Evolutionary conservation across 2,113 vertebrate genomes (phyloP).

Genomic region (Sialia sialis): DNA sequence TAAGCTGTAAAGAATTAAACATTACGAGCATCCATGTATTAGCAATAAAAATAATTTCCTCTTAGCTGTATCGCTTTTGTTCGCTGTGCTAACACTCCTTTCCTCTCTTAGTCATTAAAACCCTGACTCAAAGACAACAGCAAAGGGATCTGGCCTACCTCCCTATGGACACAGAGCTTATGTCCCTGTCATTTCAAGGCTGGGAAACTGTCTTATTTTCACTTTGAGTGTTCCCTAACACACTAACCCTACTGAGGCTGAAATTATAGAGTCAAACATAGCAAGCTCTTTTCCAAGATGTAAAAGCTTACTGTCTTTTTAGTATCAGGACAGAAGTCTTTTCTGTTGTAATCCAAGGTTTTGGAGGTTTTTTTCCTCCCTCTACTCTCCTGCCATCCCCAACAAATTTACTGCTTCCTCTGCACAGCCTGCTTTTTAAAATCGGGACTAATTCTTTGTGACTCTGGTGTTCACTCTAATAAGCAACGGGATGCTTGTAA

Average conservation of each 20-base stretch:
- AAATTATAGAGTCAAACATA: not conserved
- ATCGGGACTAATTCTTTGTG: not conserved
- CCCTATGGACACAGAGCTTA: slow-evolving; percentile 18
- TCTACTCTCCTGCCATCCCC: not conserved
- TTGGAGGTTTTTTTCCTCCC: not conserved
- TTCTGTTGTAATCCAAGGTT: not conserved
- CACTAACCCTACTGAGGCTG: not conserved
- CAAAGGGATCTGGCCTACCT: slow-evolving; percentile 4
- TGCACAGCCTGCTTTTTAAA: not conserved
- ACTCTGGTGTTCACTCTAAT: not conserved
- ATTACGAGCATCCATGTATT: slow-evolving; percentile 30
- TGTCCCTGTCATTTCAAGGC: slow-evolving; percentile 9
- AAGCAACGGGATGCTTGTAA: not conserved
- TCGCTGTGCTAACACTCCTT: not conserved
- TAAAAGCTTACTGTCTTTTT: not conserved
- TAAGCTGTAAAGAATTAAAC: slow-evolving; percentile 46
- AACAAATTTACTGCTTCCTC: not conserved
- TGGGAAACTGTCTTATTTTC: not conserved
- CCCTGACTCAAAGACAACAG: not conserved
- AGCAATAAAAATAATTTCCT: slow-evolving; percentile 63
- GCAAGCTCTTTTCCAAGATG: not conserved
- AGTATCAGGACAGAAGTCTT: not conserved
- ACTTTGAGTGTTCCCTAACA: not conserved
- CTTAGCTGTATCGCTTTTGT: not conserved
- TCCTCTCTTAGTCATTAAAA: slow-evolving; percentile 24